Evolutionary conservation across 2,797 vertebrate species (phyloP), one percentile per base, ranked within the genome.

Genomic region (Tenualosa ilisha): DNA sequence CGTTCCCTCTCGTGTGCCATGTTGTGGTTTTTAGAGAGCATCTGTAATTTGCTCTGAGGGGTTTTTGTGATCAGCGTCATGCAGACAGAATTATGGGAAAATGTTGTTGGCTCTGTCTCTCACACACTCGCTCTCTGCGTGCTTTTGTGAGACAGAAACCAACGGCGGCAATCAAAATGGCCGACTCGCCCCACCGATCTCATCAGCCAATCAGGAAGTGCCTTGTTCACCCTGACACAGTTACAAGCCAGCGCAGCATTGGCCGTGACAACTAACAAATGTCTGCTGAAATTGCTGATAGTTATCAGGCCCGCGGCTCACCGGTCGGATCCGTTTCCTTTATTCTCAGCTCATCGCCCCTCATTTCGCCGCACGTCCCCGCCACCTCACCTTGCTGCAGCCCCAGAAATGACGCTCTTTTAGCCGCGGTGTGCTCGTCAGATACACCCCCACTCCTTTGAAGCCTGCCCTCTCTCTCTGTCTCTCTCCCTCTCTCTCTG

Each of bases 201-300:
- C 65, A 83, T 86, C 86, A 89, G 87, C 84, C 83, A 84, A 31
- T 82, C 53, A 88, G 85, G 87, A 61, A 46, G 75, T 79, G 37
- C 40, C 82, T 84, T 56, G 65, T 89, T 90, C 86, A 88, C 49
- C 40, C 51, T 65, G 82, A 86, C 84, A 88, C 90, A 87, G 88
- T 89, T 86, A 91, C 92, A 91, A 89, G 90, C 88, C 84, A 88
- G 89, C 68, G 83, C 92, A 88, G 87, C 91, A 92, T 91, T 93
- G 94, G 94, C 91, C 92, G 93, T 90, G 87, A 89, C 85, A 82
- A 83, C 40, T 89, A 94, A 94, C 93, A 95, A 95, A 95, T 93
- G 91, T 93, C 87, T 86, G 86, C 92, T 92, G 93, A 95, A 94
- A 94, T 96, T 94, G 94, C 93, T 95, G 95, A 95, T 95, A 92